Base-by-base conservation (phyloP, 2,113 vertebrate species). In the Grantiella picta region DNA sequence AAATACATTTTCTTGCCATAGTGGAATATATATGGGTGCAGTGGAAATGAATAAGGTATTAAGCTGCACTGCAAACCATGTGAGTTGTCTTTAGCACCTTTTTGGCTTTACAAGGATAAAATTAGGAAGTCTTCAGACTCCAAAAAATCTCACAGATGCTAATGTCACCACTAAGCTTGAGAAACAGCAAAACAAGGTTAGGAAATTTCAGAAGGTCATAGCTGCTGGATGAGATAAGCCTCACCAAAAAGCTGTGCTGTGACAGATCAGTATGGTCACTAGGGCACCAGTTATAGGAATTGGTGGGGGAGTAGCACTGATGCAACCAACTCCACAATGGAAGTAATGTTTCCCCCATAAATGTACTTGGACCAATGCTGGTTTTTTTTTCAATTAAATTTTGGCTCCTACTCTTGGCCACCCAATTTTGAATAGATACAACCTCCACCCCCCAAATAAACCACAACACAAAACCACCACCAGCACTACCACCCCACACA, bases 11-110 rank as follows among this genome's bases (percentile, higher is more conserved):
- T 57, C 61, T 83, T 77, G 24, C 12, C 24, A 14, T 33, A 19
- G 6, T 35, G 21, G 28, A 45, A 61, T 47, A 47, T 23, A 54
- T 36, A 52, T 12, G 50, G 28, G 12, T 63, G 52, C 22, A 35
- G 44, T 11, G 33, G 47, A 53, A 35, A 17, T 44, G 70, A 77
- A 49, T 10, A 59, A 35, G 7, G 9, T n/a, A 75, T 24, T 47
- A 65, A 56, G 36, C 23, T 70, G 75, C 0, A 0, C 68, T 57
- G 27, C 0, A 0, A 94, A 52, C 25, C 2, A 11, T 31, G 8
- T 18, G 35, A 53, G 57, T 13, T 82, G 11, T 21, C 71, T 70
- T 65, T 33, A 72, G 21, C 47, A 57, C 10, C 28, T 36, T 73
- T 84, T 65, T 38, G 45, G n/a, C 15, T 49, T 81, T 33, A 60